A percentile compares a stretch with the other conserved stretches of the same genome.
phyloP scores from a whole-genome alignment of 2,797 vertebrate species.

The Channa striata region DNA sequence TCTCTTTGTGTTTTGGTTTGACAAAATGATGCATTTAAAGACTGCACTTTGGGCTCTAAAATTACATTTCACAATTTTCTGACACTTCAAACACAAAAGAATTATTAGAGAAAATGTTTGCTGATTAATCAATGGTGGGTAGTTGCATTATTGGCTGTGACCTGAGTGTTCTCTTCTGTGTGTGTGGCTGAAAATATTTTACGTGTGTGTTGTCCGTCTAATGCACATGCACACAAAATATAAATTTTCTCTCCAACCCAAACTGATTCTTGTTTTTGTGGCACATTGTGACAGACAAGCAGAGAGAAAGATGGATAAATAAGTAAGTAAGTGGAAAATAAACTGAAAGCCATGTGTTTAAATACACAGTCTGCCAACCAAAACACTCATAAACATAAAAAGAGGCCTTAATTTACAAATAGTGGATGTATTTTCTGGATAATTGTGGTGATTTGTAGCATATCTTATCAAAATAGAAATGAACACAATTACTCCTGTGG shows the following conservation, averaged over 20 bases:
- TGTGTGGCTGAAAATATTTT: slow-evolving; percentile 10
- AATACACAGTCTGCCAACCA: not conserved
- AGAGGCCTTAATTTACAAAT: slow-evolving; percentile 22
- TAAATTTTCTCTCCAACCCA: not conserved
- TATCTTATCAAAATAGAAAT: slow-evolving; percentile 46
- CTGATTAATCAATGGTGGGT: not conserved
- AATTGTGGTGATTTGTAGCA: slow-evolving; percentile 23
- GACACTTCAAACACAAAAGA: not conserved
- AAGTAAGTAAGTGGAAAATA: not conserved
- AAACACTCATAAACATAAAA: not conserved
- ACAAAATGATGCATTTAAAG: not conserved
- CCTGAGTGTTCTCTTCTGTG: not conserved
- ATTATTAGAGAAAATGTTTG: not conserved
- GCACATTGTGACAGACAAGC: slow-evolving; percentile 8
- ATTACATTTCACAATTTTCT: too few relatives aligned
- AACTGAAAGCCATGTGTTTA: not conserved
- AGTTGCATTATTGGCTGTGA: not conserved
- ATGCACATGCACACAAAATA: slow-evolving; percentile 29
- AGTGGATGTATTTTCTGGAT: slow-evolving; percentile 19
- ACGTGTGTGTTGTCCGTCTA: slow-evolving; percentile 33
- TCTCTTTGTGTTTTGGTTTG: not conserved
- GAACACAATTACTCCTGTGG: slow-evolving; percentile 31
- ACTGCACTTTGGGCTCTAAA: too few relatives aligned
- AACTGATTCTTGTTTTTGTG: not conserved
- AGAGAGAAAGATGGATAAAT: not conserved